phyloP scores from a whole-genome alignment of 2,113 vertebrate genomes.

The Neopipo cinnamomea region DNA sequence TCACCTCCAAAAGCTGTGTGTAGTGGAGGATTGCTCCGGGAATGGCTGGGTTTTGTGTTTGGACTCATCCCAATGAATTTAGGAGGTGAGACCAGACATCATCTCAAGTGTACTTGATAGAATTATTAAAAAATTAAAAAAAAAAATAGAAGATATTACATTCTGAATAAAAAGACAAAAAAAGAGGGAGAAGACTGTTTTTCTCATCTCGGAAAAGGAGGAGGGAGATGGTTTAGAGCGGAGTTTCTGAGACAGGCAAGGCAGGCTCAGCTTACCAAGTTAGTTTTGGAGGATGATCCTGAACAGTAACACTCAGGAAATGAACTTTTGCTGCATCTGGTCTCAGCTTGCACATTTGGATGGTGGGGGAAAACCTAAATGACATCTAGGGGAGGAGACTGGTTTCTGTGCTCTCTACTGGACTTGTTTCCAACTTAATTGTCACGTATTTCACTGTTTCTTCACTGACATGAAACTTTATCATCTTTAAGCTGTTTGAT shows the following conservation, averaged over 20 bases:
- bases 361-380: background rate
- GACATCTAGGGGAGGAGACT: background rate
- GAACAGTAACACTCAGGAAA: background rate
- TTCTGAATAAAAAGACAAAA: background rate
- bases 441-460: background rate
- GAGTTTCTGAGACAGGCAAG: background rate
- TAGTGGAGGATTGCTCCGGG: background rate
- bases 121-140: background rate
- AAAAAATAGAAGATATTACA: background rate
- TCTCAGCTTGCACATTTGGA: background rate
- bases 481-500: background rate
- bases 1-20: accelerated
- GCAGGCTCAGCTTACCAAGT: background rate
- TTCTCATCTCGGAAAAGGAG: background rate
- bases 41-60: background rate
- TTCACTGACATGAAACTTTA: background rate
- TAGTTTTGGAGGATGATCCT: conserved; percentile 5
- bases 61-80: background rate
- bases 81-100: background rate
- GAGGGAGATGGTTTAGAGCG: background rate
- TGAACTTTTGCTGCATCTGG: background rate
- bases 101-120: background rate
- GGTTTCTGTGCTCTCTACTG: background rate
- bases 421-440: background rate
- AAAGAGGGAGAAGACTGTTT: background rate